phyloP scores from a whole-genome alignment of 2,888 invertebrate species.

The Aplocera efformata region DNA sequence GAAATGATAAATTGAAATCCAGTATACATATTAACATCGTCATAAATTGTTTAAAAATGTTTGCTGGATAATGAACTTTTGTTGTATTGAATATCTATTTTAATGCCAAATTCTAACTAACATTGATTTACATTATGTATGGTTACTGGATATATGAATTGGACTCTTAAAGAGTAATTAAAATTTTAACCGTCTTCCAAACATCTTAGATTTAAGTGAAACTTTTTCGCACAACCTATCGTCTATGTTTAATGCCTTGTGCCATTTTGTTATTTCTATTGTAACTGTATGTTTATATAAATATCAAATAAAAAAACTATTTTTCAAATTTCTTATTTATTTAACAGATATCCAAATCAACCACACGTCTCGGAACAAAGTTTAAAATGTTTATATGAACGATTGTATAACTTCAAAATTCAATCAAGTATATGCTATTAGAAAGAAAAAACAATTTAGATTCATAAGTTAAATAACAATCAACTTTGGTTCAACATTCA shows the following conservation, averaged over 20 bases:
- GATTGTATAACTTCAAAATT: conserved; percentile 40
- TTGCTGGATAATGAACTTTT: too few relatives aligned
- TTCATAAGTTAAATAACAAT: conserved; percentile 29
- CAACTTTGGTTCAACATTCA: conserved; percentile 46
- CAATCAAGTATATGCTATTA: conserved; percentile 32
- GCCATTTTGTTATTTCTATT: not conserved
- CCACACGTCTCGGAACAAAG: conserved; percentile 45
- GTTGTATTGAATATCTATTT: too few relatives aligned
- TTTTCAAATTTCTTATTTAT: conserved; percentile 51
- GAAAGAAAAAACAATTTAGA: conserved; percentile 25
- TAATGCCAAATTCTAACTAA: too few relatives aligned
- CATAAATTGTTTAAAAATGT: too few relatives aligned
- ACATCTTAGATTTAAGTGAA: too few relatives aligned
- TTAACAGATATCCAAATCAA: conserved; percentile 63
- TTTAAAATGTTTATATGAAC: conserved; percentile 45
- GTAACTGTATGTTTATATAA: conserved; percentile 11
- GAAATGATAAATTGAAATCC: too few relatives aligned
- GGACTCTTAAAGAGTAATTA: too few relatives aligned
- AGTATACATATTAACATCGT: too few relatives aligned
- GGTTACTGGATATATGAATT: too few relatives aligned
- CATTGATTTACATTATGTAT: too few relatives aligned
- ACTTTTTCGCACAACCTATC: too few relatives aligned
- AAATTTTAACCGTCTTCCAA: conserved; percentile 1
- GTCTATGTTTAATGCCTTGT: not conserved
- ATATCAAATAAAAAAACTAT: conserved; percentile 29